Evolutionary conservation across 2,888 invertebrate genomes (phyloP), one percentile per base, ranked within the genome.

Genomic region (Stegana nigrithorax): DNA sequence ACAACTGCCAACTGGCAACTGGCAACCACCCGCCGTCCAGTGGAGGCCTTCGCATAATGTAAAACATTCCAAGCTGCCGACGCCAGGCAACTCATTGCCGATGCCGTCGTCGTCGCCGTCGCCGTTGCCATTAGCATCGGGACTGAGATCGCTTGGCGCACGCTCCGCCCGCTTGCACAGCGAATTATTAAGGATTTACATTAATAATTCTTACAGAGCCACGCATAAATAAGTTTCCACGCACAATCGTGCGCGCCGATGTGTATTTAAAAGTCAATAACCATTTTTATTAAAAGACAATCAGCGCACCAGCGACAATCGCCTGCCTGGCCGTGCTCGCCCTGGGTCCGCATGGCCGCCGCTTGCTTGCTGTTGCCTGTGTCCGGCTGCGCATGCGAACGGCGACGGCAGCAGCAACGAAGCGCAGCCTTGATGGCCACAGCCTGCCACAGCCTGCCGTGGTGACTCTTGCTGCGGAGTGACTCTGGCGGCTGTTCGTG

Each of bases 151-250:
- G 63, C 50, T n/a, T 59, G 58, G 73, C 73, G 77, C 81, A 79
- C 79, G 81, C 79, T 73, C 79, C 80, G 53, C 62, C 44, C 45
- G 64, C 62, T 62, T 17, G 21, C 77, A 71, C 68, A 80, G 75
- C 67, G 78, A 79, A 79, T 80, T 81, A 81, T 79, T 78, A 79
- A 79, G 74, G 78, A 81, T 81, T 79, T 79, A 81, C 80, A 81
- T 80, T 81, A 79, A 81, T 79, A 81, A 80, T 75, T 81, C 78
- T 78, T 81, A 74, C 73, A 78, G 73, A 79, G 81, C 73, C 78
- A 72, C 74, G 75, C 80, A 81, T 81, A 80, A 79, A 81, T 77
- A 62, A 55, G 36, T 39, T 36, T 39, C 75, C 67, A 67, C 75
- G 69, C 44, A 29, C 10, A 47, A n/a, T 23, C 21, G 25, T 27